Conservation (phyloP, 2,888 invertebrate species). For the Drosophila neutralis region DNA sequence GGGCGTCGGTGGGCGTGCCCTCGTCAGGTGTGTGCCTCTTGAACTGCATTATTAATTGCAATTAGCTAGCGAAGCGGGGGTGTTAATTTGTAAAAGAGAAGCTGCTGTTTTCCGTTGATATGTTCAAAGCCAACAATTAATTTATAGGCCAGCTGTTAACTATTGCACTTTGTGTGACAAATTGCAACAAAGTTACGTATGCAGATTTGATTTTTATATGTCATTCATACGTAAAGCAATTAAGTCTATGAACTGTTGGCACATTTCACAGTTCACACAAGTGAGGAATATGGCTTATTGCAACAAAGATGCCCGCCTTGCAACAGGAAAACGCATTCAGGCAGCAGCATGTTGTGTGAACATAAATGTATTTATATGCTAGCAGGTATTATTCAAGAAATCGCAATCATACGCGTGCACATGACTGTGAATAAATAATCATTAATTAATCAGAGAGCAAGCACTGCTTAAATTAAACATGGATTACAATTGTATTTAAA, state of each 20-base stretch:
- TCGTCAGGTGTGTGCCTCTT: slow-evolving; percentile 52
- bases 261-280: slow-evolving; percentile 12
- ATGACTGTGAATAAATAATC: not conserved
- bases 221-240: slow-evolving; percentile 41
- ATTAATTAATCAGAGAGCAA: not conserved
- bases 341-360: not conserved
- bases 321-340: slow-evolving; percentile 1
- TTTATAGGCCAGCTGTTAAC: slow-evolving; percentile 73
- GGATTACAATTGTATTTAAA: not conserved
- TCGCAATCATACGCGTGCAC: not conserved
- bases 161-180: slow-evolving; percentile 70
- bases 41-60: slow-evolving; percentile 71
- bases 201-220: slow-evolving; percentile 59
- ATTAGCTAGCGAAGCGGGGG: slow-evolving; percentile 54
- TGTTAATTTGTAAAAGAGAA: slow-evolving; percentile 76
- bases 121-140: slow-evolving; percentile 59
- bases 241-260: slow-evolving; percentile 47
- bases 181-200: slow-evolving; percentile 66
- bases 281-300: not conserved
- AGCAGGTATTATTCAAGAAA: not conserved
- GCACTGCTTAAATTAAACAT: not conserved
- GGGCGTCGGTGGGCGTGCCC: slow-evolving; percentile 45
- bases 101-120: slow-evolving; percentile 61
- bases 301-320: slow-evolving; percentile 13
- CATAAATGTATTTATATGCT: not conserved